A percentile compares a stretch with the other conserved stretches of the same genome.
These are phyloP conservation scores for Brachyistius frenatus DNA, from an alignment of 2,113 vertebrate species.

Conservation along the genomic window DNA sequence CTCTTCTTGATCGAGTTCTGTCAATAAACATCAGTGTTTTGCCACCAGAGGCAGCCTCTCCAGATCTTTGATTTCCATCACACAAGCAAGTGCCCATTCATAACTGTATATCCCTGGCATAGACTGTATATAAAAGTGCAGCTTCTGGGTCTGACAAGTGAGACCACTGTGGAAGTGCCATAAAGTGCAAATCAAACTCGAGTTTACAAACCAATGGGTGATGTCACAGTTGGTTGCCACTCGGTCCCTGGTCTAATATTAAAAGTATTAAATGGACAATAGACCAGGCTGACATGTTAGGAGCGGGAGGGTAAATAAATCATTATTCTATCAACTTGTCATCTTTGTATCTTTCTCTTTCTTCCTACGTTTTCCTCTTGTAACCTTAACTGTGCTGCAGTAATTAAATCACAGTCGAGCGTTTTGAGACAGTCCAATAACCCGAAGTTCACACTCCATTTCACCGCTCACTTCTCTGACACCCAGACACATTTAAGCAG, in stretches of 20 bases:
- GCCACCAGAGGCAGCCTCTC: no score
- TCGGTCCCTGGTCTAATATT: no score
- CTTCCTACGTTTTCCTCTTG: slow-evolving; percentile 10
- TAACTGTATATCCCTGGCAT: no score
- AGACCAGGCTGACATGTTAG: background rate
- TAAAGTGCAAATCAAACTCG: no score
- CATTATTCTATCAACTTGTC: slow-evolving; percentile 29
- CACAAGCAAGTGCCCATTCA: background rate
- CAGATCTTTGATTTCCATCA: no score
- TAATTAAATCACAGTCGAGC: slow-evolving; percentile 74
- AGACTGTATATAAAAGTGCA: no score
- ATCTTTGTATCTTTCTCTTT: slow-evolving; percentile 11
- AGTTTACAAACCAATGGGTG: no score
- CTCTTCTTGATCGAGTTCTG: no score
- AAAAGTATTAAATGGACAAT: background rate
- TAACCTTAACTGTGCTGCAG: slow-evolving; percentile 45
- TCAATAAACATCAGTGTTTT: no score
- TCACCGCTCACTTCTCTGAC: slow-evolving; percentile 63
- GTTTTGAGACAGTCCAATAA: slow-evolving; percentile 68
- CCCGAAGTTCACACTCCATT: slow-evolving; percentile 67
- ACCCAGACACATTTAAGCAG: slow-evolving; percentile 46
- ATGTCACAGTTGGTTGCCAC: no score
- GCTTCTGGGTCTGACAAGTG: no score
- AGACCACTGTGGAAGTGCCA: no score
- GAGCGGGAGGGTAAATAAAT: slow-evolving; percentile 58